phyloP scores from a whole-genome alignment of 1,140 invertebrate species.

The Lucilia cuprina region DNA sequence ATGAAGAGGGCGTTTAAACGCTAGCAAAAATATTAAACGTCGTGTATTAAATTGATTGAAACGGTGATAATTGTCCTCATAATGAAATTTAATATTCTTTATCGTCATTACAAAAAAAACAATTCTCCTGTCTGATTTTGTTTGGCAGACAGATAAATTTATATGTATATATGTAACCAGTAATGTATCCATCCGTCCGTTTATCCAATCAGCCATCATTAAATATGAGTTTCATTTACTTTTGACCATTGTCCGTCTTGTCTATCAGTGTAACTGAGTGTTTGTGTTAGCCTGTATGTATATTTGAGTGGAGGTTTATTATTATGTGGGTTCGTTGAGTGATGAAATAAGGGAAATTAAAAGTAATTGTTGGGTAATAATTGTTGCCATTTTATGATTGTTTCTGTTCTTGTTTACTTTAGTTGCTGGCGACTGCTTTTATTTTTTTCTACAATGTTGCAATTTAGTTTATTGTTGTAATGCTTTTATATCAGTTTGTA shows the following conservation, averaged over 20 bases:
- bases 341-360: constrained; percentile 15
- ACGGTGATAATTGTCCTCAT: background rate
- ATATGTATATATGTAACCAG: background rate
- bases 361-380: constrained; percentile 15
- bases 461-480: background rate
- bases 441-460: background rate
- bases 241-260: background rate
- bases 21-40: background rate
- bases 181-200: background rate
- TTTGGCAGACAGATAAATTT: background rate
- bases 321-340: background rate
- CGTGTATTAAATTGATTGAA: background rate
- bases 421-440: background rate
- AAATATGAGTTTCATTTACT: background rate
- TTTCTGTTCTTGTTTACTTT: background rate
- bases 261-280: background rate
- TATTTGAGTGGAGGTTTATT: background rate
- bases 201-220: background rate
- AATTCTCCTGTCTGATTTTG: background rate
- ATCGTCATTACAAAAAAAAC: background rate
- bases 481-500: background rate
- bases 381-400: background rate
- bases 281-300: background rate
- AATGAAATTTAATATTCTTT: background rate
- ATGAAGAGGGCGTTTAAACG: no score